Base-by-base conservation (phyloP, 1,140 invertebrate species). In the Drosophila eugracilis region DNA sequence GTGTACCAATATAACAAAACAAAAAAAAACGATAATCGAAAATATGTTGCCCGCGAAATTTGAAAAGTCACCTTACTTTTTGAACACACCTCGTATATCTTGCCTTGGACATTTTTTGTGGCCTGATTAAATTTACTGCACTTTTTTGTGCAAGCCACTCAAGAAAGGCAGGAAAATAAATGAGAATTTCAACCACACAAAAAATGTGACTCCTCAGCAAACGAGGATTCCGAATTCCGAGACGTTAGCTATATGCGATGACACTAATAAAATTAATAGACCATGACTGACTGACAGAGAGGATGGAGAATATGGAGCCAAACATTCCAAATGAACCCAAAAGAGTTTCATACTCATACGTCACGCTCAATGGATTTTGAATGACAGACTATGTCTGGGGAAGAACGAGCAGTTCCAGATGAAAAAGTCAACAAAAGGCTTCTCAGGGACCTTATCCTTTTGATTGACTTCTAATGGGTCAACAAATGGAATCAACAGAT, bases 261-360 rank as follows among this genome's bases (percentile, higher is more conserved):
- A 17, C 49, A 60, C 78, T 75, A 75, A 75, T 84, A 75, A 83
- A 83, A 84, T 83, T 78, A 84, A 84, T 83, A 84, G 78, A 83
- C 69, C 73, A 48, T 70, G 49, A 57, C 60, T 66, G 49, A 15
- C 57, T 49, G 34, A 52, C 45, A 49, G 19, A 48, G 22, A 24
- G 22, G 26, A 24, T 36, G 1, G 24, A 1, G 15, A 26, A 45
- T 17, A 52, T 21, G 45, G 5, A 17, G 24, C 17, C 36, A 21
- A 24, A 32, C 22, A 52, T 50, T 49, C 22, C 34, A 42, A 26
- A 28, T 62, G 62, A 57, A 62, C 52, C 53, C 47, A 52, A 17
- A 45, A 54, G 73, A 73, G 59, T 78, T 77, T 54, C 30, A 66
- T 73, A 54, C 67, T 53, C 50, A 77, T 77, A 58, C 48, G 60